phyloP scores from a whole-genome alignment of 2,888 invertebrate species.

The Cordylochernes scorpioides region DNA sequence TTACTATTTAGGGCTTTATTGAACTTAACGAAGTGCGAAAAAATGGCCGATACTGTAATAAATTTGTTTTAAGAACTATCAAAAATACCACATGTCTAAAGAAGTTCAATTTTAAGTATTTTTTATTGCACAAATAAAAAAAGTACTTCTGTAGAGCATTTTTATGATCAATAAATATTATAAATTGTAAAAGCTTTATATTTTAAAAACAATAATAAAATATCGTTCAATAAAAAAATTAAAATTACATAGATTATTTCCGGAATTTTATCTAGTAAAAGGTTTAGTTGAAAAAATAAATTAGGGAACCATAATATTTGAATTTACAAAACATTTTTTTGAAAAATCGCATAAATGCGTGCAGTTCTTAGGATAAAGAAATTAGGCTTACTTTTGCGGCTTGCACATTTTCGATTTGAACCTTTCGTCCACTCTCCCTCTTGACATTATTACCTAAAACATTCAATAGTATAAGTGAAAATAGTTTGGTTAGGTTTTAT shows the following conservation, averaged over 20 bases:
- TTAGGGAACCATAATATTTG: background rate
- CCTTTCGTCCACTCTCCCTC: constrained; percentile 83
- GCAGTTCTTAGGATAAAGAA: no score
- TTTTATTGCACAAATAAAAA: no score
- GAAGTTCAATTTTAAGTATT: no score
- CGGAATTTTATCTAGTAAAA: background rate
- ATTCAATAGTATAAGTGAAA: no score
- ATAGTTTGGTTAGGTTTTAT: background rate
- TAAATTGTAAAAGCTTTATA: background rate
- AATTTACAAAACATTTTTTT: background rate
- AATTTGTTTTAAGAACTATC: no score
- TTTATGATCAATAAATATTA: background rate
- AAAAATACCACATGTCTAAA: no score
- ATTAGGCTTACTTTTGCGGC: constrained; percentile 63
- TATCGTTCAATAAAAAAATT: background rate
- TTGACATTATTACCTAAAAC: constrained; percentile 77
- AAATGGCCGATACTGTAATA: no score
- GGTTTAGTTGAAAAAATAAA: background rate
- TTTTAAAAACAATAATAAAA: background rate
- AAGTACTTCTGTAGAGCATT: no score
- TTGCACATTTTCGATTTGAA: constrained; percentile 88
- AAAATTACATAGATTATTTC: background rate
- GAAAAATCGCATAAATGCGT: background rate
- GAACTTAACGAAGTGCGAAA: no score
- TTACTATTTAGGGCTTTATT: no score